phyloP scores from a whole-genome alignment of 2,888 invertebrate genomes.

The Mesorhabditis belari region DNA sequence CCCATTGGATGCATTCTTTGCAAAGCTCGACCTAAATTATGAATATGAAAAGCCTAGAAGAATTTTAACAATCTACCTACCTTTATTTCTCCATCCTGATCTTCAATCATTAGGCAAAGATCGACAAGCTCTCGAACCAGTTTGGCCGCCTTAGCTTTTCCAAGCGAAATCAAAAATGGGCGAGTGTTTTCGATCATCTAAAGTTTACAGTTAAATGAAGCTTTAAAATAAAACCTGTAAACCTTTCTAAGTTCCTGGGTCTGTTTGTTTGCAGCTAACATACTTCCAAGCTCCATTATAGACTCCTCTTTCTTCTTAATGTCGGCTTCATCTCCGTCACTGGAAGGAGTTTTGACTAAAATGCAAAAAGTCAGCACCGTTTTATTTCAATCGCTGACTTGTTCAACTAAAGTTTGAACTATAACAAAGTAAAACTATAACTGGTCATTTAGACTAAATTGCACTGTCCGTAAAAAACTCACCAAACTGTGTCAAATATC shows the following conservation, averaged over 20 bases:
- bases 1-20: slow-evolving; percentile 96
- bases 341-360: slow-evolving; percentile 5
- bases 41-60: not conserved
- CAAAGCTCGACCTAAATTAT: slow-evolving; percentile 57
- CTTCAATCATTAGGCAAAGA: slow-evolving; percentile 91
- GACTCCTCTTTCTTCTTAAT: slow-evolving; percentile 86
- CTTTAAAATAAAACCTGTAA: slow-evolving; percentile 1
- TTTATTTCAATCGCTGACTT: not conserved
- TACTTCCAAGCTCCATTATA: slow-evolving; percentile 82
- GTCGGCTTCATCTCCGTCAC: slow-evolving; percentile 68
- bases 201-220: not conserved
- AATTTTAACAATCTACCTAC: slow-evolving; percentile 2
- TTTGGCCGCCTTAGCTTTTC: slow-evolving; percentile 98
- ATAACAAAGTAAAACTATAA: not conserved
- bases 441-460: not conserved
- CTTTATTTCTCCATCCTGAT: slow-evolving; percentile 72
- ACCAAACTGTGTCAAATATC: slow-evolving; percentile 43
- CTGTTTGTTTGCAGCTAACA: slow-evolving; percentile 72
- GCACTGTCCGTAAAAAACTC: slow-evolving; percentile 1
- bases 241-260: slow-evolving; percentile 33
- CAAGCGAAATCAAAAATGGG: slow-evolving; percentile 86
- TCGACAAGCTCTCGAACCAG: slow-evolving; percentile 91
- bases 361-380: not conserved
- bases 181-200: slow-evolving; percentile 64
- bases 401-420: not conserved